Percentiles rank a stretch among this genome's conserved stretches.
Conservation (phyloP, 2,888 invertebrate genomes). For the Andricus quercusramuli region DNA sequence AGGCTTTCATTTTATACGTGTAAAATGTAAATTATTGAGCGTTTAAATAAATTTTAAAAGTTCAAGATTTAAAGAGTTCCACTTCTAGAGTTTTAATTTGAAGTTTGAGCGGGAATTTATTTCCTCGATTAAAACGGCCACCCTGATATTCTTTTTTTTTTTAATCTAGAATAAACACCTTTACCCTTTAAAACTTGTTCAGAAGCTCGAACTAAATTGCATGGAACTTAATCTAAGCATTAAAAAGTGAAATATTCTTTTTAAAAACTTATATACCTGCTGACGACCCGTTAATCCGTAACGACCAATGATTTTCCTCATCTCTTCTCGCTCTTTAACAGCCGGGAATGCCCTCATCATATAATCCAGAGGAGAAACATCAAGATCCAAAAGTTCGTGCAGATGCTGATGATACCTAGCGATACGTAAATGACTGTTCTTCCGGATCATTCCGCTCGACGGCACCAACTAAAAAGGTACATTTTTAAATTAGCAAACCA, state of each 20-base stretch:
- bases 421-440: conserved; percentile 98
- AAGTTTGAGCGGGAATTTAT: too few relatives aligned
- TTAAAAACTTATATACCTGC: conserved; percentile 82
- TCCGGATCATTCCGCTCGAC: conserved; percentile 97
- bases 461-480: conserved; percentile 86
- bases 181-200: too few relatives aligned
- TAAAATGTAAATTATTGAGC: too few relatives aligned
- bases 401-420: conserved; percentile 99
- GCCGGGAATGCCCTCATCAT: conserved; percentile 99
- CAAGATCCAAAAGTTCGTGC: conserved; percentile 96
- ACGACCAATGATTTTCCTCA: conserved; percentile 99
- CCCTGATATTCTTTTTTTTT: too few relatives aligned
- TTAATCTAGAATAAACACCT: too few relatives aligned
- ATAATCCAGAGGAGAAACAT: conserved; percentile 97
- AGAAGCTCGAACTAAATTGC: not conserved
- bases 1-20: too few relatives aligned
- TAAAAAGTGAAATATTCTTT: not conserved
- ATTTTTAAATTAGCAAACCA: conserved; percentile 22
- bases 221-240: not conserved
- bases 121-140: too few relatives aligned
- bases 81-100: too few relatives aligned
- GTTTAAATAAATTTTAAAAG: too few relatives aligned
- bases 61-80: too few relatives aligned
- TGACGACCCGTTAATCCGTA: conserved; percentile 98
- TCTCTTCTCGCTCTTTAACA: conserved; percentile 98